phyloP scores from a whole-genome alignment of 1,140 invertebrate genomes.

The Zaprionus gabonicus region DNA sequence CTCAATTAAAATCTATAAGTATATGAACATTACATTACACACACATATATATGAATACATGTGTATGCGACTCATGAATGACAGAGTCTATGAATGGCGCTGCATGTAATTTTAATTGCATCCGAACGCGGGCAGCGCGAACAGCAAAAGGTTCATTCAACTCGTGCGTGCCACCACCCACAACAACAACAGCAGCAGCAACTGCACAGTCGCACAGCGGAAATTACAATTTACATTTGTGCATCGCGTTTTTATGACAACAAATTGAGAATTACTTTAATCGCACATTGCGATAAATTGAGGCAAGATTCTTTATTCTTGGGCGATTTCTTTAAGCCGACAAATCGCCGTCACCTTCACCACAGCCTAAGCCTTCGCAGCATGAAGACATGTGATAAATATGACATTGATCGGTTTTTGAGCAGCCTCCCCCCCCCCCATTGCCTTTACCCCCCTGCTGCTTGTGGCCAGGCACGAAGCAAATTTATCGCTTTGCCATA shows the following conservation, averaged over 20 bases:
- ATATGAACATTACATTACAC: slow-evolving; percentile 13
- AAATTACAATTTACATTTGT: slow-evolving; percentile 66
- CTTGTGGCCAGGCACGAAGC: slow-evolving; percentile 24
- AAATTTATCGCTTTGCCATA: slow-evolving; percentile 78
- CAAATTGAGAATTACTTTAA: slow-evolving; percentile 67
- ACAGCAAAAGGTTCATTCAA: slow-evolving; percentile 71
- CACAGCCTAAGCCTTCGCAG: slow-evolving; percentile 23
- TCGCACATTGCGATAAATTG: not conserved
- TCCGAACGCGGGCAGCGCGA: slow-evolving; percentile 60
- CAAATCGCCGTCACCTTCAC: slow-evolving; percentile 42
- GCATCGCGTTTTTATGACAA: no score
- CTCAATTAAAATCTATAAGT: slow-evolving; percentile 73
- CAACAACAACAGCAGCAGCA: slow-evolving; percentile 14
- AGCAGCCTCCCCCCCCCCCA: slow-evolving; percentile 19
- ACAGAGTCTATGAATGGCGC: slow-evolving; percentile 67
- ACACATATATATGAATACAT: not conserved
- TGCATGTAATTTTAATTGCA: slow-evolving; percentile 79
- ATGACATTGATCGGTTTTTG: slow-evolving; percentile 83
- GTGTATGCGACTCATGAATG: slow-evolving; percentile 51
- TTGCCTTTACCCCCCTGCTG: not conserved
- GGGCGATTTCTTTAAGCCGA: slow-evolving; percentile 23
- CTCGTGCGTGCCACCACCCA: slow-evolving; percentile 44
- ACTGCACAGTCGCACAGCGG: slow-evolving; percentile 38
- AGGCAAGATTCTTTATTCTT: no score
- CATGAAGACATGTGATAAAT: slow-evolving; percentile 72